Evolutionary conservation across 2,797 vertebrate species (phyloP), one percentile per base, ranked within the genome.

Genomic region (Sus cebifrons): DNA sequence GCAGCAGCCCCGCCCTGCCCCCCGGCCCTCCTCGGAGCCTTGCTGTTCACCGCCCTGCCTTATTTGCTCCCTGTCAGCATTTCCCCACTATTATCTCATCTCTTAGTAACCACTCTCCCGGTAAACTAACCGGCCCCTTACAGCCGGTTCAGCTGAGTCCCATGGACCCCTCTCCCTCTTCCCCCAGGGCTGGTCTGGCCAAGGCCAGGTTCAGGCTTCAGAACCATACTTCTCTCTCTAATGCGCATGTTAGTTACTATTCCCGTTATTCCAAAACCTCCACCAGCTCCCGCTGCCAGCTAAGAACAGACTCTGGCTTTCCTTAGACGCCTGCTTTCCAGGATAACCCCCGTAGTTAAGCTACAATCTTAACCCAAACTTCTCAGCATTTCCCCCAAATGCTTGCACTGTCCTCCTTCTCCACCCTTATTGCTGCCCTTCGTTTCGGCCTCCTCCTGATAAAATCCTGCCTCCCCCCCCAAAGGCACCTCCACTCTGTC

Each of bases 201-300:
- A 9, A 2, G 65, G 82, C 40, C 78, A 3, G 25, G 27, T 2
- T 75, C 52, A 6, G 56, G 23, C 60, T 81, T 60, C 1, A 0
- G 49, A 54, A 27, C 29, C 44, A 56, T 4, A 23, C 32, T 49
- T 5, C 23, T 25, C 68, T 58, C 90, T 20, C 52, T 14, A 23
- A 23, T 2, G n/a, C 4, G 11, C 3, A 13, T 1, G 0, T 0
- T 7, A 25, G 32, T 4, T 1, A 3, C 20, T 6, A 62, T 1
- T 75, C 36, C 3, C 32, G 23, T 67, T 64, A 18, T 62, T 54
- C 68, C 13, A 70, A 52, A 25, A 10, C 29, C 23, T 49, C 89
- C 29, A 6, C 0, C 54, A 16, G 9, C 29, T 23, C 29, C 60
- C 75, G 2, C 3, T 9, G 29, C 29, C 23, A 14, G 10, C 18